Evolutionary conservation across 2,888 invertebrate genomes (phyloP), one percentile per base, ranked within the genome.

Genomic region (Heliconius charithonia): DNA sequence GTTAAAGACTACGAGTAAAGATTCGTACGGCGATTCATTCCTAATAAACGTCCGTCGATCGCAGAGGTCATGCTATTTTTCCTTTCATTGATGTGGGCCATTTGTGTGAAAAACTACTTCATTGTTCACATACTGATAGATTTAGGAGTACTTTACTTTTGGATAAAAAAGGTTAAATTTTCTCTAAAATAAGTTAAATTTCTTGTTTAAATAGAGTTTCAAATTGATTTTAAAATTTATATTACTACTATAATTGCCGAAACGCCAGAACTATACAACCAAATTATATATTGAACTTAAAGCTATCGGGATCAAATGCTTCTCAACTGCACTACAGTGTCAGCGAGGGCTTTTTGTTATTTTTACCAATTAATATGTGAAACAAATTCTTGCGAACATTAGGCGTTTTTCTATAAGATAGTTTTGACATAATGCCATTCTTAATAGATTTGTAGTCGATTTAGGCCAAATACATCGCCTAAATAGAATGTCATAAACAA

Each of bases 41-140:
- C 77, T 76, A 76, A 82, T 82, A 81, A 81, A 82, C 79, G 80
- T 77, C 80, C 80, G 82, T 79, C 82, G 80, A 73, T 77, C 62
- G 76, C 75, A 82, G 78, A 51, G 75, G 69, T 77, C 79, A 77
- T 78, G 79, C 73, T 71, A 77, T 77, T 79, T 79, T 79, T 76
- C 72, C 41, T 70, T 63, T 41, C 41, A 79, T 69, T 79, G 67
- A 69, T 79, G 69, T 75, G 51, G n/a, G 66, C 59, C 51, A 67
- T 75, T 74, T 63, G 19, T 74, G 56, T 66, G 75, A 75, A 32
- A 75, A 75, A 75, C 41, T 74, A 37, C 41, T 37, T 63, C 72
- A 59, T 72, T 72, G 72, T 72, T 59, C 72, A 37, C 56, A 37
- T 59, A 25, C 32, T 59, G 72, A 59, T 37, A 37, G 32, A 59